A percentile compares a stretch with the other conserved stretches of the same genome.
Conservation (phyloP, 2,888 invertebrate genomes). For the Dryadula phaetusa region DNA sequence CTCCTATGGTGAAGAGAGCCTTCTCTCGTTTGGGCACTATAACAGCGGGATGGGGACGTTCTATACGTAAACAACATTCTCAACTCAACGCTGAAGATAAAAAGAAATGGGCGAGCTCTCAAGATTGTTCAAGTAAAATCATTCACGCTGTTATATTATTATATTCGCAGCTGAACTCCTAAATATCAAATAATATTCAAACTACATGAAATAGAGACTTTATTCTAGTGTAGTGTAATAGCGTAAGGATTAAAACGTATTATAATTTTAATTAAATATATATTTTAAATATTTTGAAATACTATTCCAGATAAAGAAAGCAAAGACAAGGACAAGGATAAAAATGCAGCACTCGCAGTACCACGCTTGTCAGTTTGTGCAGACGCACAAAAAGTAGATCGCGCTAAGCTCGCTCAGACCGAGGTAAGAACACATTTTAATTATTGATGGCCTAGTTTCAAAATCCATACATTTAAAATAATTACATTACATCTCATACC, state of each 20-base stretch:
- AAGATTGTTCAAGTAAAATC: slow-evolving; percentile 94
- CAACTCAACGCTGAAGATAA: slow-evolving; percentile 93
- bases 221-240: background rate
- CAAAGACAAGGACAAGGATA: slow-evolving; percentile 92
- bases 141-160: background rate
- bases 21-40: slow-evolving; percentile 95
- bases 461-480: background rate
- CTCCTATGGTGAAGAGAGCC: slow-evolving; percentile 96
- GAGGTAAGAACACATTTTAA: slow-evolving; percentile 88
- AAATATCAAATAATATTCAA: background rate
- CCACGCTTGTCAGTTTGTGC: slow-evolving; percentile 96
- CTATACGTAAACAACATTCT: slow-evolving; percentile 92
- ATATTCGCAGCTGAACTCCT: background rate
- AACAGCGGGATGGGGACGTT: slow-evolving; percentile 95
- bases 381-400: slow-evolving; percentile 96
- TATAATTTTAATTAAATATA: no score
- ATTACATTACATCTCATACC: background rate
- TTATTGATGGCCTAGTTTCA: background rate
- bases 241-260: no score
- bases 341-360: slow-evolving; percentile 90
- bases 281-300: background rate
- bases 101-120: slow-evolving; percentile 96
- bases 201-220: background rate
- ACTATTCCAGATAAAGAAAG: slow-evolving; percentile 88
- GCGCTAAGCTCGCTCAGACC: slow-evolving; percentile 95